These are phyloP conservation scores for Lycaon pictus DNA, from an alignment of 2,113 vertebrate species.

Conservation along the genomic window DNA sequence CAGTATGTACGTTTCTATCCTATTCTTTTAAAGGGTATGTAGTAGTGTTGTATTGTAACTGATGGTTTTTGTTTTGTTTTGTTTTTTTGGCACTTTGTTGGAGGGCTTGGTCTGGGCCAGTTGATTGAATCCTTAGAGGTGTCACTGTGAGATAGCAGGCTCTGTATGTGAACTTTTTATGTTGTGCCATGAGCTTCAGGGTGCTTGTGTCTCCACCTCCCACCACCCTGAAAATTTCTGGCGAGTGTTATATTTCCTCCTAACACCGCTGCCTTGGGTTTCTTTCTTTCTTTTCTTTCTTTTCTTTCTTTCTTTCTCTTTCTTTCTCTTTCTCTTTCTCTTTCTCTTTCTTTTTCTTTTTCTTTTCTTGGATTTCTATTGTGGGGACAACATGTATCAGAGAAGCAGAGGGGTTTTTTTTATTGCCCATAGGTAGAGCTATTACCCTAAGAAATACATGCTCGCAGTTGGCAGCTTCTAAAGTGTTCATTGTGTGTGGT, in stretches of 20 bases:
- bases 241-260: neutral
- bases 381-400: neutral
- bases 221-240: neutral
- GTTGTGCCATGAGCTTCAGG: neutral
- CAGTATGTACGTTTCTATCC: neutral
- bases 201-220: neutral
- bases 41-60: neutral
- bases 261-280: neutral
- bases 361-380: neutral
- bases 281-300: no score
- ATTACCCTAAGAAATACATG: neutral
- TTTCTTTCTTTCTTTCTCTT: no score
- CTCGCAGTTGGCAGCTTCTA: neutral
- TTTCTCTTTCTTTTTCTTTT: no score
- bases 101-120: neutral
- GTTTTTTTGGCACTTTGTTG: neutral
- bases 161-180: neutral
- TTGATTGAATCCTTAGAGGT: neutral
- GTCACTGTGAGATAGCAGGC: neutral
- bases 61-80: neutral
- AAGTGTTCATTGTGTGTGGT: neutral
- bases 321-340: no score
- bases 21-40: neutral
- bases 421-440: neutral
- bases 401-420: neutral